These are phyloP conservation scores for Tinea pellionella DNA, from an alignment of 2,888 invertebrate genomes.

Conservation along the genomic window DNA sequence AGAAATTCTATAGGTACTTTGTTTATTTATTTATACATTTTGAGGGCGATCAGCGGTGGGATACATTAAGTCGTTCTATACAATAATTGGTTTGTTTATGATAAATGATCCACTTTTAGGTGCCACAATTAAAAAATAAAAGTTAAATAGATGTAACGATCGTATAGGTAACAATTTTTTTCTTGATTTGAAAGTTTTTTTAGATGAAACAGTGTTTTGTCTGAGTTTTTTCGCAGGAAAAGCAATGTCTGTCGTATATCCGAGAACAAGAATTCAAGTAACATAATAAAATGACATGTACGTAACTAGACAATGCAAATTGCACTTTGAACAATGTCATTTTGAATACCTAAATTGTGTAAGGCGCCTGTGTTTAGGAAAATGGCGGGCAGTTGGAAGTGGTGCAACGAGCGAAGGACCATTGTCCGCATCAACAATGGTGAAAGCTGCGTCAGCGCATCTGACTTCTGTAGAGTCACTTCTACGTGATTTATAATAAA, in stretches of 20 bases:
- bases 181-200: no score
- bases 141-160: no score
- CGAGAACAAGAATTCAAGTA: background rate
- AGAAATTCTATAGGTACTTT: no score
- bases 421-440: slow-evolving; percentile 56
- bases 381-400: slow-evolving; percentile 21
- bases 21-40: no score
- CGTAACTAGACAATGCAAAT: slow-evolving; percentile 1
- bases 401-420: slow-evolving; percentile 39
- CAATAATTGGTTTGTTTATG: no score
- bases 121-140: no score
- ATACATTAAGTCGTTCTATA: no score
- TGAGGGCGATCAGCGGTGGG: no score
- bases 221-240: no score
- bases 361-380: background rate
- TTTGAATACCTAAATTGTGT: background rate
- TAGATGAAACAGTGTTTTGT: no score
- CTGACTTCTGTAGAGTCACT: slow-evolving; percentile 16
- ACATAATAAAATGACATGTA: background rate
- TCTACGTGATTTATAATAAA: background rate
- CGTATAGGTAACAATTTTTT: no score
- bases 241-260: background rate
- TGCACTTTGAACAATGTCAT: slow-evolving; percentile 2
- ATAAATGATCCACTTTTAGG: no score
- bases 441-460: slow-evolving; percentile 33